Conservation (phyloP, 2,113 vertebrate species). For the Entosphenus tridentatus region DNA sequence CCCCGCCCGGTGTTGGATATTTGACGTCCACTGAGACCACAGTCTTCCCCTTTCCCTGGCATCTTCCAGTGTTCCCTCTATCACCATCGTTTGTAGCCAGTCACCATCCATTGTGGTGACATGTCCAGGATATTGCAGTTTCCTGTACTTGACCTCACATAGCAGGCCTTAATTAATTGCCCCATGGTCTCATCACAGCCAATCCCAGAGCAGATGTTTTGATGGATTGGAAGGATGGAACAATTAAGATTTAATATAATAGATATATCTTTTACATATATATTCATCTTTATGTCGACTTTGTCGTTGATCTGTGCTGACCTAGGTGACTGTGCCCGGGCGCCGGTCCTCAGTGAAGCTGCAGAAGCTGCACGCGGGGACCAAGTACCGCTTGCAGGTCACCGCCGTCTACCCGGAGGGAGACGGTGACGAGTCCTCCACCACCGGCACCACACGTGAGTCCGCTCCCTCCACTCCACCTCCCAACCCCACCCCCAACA, state of each 20-base stretch:
- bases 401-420: slow-evolving; percentile 66
- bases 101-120: no score
- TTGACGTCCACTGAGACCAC: no score
- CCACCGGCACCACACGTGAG: slow-evolving; percentile 60
- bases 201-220: no score
- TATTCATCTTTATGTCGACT: neutral
- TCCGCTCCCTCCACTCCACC: neutral
- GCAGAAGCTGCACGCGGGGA: slow-evolving; percentile 51
- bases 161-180: no score
- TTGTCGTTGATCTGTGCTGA: neutral
- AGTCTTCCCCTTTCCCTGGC: no score
- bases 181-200: no score
- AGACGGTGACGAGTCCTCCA: slow-evolving; percentile 45
- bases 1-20: no score
- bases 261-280: neutral
- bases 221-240: no score
- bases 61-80: no score
- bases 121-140: no score
- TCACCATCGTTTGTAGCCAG: no score
- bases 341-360: slow-evolving; percentile 72
- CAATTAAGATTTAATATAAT: neutral
- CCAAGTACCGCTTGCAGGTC: slow-evolving; percentile 70
- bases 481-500: neutral
- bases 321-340: slow-evolving; percentile 33
- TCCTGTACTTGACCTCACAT: no score